These are phyloP conservation scores for Sussaba pulchella DNA, from an alignment of 2,888 invertebrate genomes.

Conservation along the genomic window DNA sequence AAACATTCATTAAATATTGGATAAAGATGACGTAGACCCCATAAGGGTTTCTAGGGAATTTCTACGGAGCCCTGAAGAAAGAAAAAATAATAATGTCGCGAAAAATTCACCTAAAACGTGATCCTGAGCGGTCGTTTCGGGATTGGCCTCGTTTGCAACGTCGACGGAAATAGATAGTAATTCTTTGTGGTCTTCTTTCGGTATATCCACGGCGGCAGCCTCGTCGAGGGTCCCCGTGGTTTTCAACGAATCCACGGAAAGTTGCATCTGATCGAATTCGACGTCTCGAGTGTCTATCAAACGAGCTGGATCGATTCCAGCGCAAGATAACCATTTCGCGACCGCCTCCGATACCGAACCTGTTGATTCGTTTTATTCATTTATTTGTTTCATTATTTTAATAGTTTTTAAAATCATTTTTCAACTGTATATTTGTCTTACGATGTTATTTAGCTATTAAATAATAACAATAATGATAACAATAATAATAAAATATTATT, in stretches of 20 bases:
- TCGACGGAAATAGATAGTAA: constrained; percentile 73
- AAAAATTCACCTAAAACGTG: constrained; percentile 74
- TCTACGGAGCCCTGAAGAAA: too few species aligned
- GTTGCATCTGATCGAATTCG: constrained; percentile 77
- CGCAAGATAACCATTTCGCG: constrained; percentile 93
- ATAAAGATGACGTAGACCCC: too few species aligned
- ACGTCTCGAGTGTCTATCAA: constrained; percentile 82
- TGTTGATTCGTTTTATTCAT: constrained; percentile 74
- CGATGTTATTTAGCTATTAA: too few species aligned
- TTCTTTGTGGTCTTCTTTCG: constrained; percentile 67
- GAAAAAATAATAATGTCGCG: background rate
- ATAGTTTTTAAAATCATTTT: background rate
- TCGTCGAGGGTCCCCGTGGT: constrained; percentile 73
- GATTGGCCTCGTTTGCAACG: constrained; percentile 74
- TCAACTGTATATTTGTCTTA: too few species aligned
- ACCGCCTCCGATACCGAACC: constrained; percentile 96
- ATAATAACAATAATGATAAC: too few species aligned
- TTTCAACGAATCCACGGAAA: constrained; percentile 72
- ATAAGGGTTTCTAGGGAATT: too few species aligned
- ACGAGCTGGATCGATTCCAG: constrained; percentile 88
- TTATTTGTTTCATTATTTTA: background rate
- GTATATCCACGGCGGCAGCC: constrained; percentile 71
- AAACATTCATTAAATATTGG: constrained; percentile 22
- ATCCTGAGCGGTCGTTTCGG: constrained; percentile 73
- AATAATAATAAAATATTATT: too few species aligned